These are phyloP conservation scores for Idris sp. DNA, from an alignment of 1,140 invertebrate genomes.

Conservation along the genomic window DNA sequence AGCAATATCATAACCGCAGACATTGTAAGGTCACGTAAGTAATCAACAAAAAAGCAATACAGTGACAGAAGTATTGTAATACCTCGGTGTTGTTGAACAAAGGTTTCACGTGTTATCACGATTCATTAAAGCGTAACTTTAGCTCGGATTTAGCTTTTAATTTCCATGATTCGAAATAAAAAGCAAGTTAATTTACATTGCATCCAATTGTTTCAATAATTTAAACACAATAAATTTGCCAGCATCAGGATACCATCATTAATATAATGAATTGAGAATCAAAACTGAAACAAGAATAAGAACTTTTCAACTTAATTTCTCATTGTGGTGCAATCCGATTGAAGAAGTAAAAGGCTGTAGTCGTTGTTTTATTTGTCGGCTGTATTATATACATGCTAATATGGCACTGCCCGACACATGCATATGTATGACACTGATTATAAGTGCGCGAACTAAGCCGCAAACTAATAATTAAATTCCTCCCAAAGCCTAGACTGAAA, in stretches of 20 bases:
- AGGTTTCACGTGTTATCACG: slow-evolving; percentile 3
- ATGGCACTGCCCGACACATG: slow-evolving; percentile 65
- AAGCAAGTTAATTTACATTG: slow-evolving; percentile 3
- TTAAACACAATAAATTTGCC: slow-evolving; percentile 29
- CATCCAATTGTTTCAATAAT: slow-evolving; percentile 5
- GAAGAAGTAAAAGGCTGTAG: slow-evolving; percentile 27
- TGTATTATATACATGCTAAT: slow-evolving; percentile 66
- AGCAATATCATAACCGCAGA: slow-evolving; percentile 11
- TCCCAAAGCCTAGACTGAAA: slow-evolving; percentile 42
- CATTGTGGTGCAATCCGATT: slow-evolving; percentile 16
- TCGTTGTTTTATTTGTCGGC: slow-evolving; percentile 46
- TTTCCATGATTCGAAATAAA: slow-evolving; percentile 9
- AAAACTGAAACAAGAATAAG: slow-evolving; percentile 33
- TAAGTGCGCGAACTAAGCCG: slow-evolving; percentile 68
- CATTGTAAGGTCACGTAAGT: slow-evolving; percentile 40
- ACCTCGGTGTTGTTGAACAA: slow-evolving; percentile 1
- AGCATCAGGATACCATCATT: slow-evolving; percentile 18
- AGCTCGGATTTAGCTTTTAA: slow-evolving; percentile 11
- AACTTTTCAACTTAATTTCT: slow-evolving; percentile 37
- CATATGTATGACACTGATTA: slow-evolving; percentile 70
- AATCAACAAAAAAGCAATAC: slow-evolving; percentile 32
- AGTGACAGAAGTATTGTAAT: slow-evolving; percentile 3
- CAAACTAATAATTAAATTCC: slow-evolving; percentile 74
- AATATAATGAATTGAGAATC: too few species aligned
- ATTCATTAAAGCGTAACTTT: neutral